phyloP scores from a whole-genome alignment of 2,797 vertebrate species.

The Chelonia mydas region DNA sequence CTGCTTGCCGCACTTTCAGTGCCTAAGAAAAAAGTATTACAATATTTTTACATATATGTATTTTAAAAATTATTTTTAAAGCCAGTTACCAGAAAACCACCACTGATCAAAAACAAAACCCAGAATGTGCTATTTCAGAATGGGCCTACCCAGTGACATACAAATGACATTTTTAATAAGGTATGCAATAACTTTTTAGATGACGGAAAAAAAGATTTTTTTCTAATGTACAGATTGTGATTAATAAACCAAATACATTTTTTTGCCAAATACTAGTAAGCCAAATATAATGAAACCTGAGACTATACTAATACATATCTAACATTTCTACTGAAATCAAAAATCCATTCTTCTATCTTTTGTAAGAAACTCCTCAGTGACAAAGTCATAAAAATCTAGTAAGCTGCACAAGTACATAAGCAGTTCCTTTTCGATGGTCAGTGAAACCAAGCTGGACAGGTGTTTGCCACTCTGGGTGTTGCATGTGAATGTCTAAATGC shows the following conservation, averaged over 20 bases:
- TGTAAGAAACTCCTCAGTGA: background rate
- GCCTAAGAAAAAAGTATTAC: conserved; percentile 80
- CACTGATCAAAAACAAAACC: background rate
- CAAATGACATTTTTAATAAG: background rate
- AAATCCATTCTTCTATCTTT: background rate
- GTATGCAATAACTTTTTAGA: background rate
- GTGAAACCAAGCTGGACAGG: background rate
- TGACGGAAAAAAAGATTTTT: background rate
- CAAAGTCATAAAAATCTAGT: background rate
- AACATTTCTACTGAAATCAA: background rate
- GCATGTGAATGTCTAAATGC: background rate
- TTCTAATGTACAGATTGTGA: background rate
- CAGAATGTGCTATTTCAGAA: background rate
- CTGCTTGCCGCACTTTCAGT: conserved; percentile 95
- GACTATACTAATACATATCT: background rate
- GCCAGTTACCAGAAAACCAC: background rate
- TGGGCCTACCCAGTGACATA: background rate
- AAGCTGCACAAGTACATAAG: background rate
- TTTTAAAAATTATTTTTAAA: background rate
- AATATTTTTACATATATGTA: conserved; percentile 11
- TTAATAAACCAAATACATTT: background rate
- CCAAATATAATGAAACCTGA: background rate
- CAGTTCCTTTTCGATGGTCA: background rate
- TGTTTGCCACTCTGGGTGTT: background rate
- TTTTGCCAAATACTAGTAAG: background rate